A percentile compares a stretch with the other conserved stretches of the same genome.
These are phyloP conservation scores for Mesoligia furuncula DNA, from an alignment of 2,888 invertebrate genomes.

Conservation along the genomic window DNA sequence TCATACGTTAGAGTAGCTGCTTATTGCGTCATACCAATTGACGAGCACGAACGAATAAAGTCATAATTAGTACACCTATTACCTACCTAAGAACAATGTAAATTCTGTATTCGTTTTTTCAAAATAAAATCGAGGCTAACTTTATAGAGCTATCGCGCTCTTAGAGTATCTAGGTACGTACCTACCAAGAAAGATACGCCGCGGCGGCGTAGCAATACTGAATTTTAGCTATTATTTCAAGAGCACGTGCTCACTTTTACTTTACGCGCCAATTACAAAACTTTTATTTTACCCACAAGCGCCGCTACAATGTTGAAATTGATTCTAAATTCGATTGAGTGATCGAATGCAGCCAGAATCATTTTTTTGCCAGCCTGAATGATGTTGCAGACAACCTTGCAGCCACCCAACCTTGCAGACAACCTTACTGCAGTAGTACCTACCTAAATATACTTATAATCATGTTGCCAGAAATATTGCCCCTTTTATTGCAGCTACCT, in stretches of 20 bases:
- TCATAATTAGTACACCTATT: no score
- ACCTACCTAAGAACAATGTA: no score
- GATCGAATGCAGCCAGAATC: neutral
- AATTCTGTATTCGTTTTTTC: slow-evolving; percentile 10
- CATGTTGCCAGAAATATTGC: neutral
- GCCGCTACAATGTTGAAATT: neutral
- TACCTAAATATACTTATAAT: neutral
- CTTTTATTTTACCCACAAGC: neutral
- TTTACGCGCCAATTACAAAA: neutral
- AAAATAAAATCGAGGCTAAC: neutral
- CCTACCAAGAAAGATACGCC: neutral
- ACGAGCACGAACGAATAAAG: slow-evolving; percentile 3
- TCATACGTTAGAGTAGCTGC: neutral
- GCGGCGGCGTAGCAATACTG: neutral
- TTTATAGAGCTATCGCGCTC: neutral
- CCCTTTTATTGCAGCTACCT: neutral
- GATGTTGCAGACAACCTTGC: neutral
- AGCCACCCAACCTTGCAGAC: no score
- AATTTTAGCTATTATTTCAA: neutral
- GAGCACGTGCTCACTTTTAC: neutral
- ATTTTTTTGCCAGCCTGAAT: neutral
- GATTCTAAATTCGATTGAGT: neutral
- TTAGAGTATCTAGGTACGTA: no score
- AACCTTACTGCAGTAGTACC: neutral
- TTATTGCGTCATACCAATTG: slow-evolving; percentile 42